A percentile compares a stretch with the other conserved stretches of the same genome.
phyloP scores from a whole-genome alignment of 2,797 vertebrate species.

The Paramormyrops hopkinsi region DNA sequence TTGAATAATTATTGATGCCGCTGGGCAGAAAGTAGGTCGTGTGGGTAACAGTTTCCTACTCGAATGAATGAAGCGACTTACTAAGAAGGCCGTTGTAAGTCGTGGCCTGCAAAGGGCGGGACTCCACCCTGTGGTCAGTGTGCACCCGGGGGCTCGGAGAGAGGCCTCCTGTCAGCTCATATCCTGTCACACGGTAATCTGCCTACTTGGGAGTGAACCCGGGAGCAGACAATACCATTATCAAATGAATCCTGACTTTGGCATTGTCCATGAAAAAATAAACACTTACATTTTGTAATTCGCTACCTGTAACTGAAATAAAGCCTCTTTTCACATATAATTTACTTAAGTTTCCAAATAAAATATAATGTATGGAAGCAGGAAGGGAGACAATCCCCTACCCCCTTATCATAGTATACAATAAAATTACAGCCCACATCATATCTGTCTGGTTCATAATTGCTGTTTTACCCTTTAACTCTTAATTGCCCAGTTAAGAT shows the following conservation, averaged over 20 bases:
- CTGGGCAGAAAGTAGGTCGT: neutral
- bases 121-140: neutral
- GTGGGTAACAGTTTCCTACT: neutral
- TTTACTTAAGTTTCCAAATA: neutral
- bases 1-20: neutral
- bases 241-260: neutral
- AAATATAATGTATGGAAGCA: neutral
- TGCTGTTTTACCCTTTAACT: constrained; percentile 5
- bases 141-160: neutral
- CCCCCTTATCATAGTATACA: neutral
- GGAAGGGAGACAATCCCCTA: neutral
- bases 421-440: neutral
- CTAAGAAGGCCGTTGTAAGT: neutral
- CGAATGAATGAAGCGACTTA: neutral
- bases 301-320: neutral
- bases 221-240: neutral
- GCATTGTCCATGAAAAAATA: neutral
- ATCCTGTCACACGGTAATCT: neutral
- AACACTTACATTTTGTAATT: neutral
- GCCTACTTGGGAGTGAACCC: neutral
- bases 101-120: neutral
- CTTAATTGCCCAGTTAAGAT: constrained; percentile 14
- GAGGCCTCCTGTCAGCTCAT: neutral
- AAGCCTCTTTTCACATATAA: neutral
- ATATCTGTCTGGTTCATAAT: neutral